A percentile compares a stretch with the other conserved stretches of the same genome.
These are phyloP conservation scores for Liopterus haemorrhoidalis DNA, from an alignment of 2,888 invertebrate species.

Conservation along the genomic window DNA sequence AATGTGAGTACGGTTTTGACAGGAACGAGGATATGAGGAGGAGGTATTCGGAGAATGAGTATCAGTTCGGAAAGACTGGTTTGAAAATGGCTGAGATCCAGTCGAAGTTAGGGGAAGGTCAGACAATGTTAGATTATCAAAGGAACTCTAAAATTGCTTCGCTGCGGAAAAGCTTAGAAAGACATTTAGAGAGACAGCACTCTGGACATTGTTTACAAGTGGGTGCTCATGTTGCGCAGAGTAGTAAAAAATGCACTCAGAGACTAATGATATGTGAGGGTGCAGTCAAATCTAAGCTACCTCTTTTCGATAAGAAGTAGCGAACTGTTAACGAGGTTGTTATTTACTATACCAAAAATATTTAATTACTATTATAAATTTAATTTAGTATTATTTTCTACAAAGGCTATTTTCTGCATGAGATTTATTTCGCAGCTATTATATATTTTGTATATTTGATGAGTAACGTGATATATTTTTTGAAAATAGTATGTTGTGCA, in stretches of 20 bases:
- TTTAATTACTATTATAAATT: too few relatives aligned
- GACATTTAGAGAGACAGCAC: slow-evolving; percentile 28
- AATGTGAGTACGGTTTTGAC: slow-evolving; percentile 11
- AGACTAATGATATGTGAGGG: slow-evolving; percentile 77
- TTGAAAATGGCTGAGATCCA: slow-evolving; percentile 32
- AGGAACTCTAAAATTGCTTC: slow-evolving; percentile 32
- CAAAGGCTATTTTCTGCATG: too few relatives aligned
- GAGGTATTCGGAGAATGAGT: slow-evolving; percentile 36
- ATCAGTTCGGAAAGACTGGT: slow-evolving; percentile 37
- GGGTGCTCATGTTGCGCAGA: slow-evolving; percentile 38
- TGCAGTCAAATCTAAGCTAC: slow-evolving; percentile 78
- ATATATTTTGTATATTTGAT: slow-evolving; percentile 20
- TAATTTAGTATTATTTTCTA: slow-evolving; percentile 17
- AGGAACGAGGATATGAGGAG: slow-evolving; percentile 32
- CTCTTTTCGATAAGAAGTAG: slow-evolving; percentile 72
- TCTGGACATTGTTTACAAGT: slow-evolving; percentile 41
- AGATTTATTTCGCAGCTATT: slow-evolving; percentile 16
- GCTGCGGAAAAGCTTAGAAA: slow-evolving; percentile 38
- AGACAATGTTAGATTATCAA: slow-evolving; percentile 25
- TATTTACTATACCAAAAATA: slow-evolving; percentile 21
- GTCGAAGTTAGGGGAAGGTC: slow-evolving; percentile 20
- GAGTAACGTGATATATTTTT: slow-evolving; percentile 20
- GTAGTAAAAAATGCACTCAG: slow-evolving; percentile 49
- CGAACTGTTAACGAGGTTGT: too few relatives aligned
- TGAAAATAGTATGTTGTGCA: slow-evolving; percentile 17